Conservation (phyloP, 2,888 invertebrate genomes). For the Hoplodrina blanda region DNA sequence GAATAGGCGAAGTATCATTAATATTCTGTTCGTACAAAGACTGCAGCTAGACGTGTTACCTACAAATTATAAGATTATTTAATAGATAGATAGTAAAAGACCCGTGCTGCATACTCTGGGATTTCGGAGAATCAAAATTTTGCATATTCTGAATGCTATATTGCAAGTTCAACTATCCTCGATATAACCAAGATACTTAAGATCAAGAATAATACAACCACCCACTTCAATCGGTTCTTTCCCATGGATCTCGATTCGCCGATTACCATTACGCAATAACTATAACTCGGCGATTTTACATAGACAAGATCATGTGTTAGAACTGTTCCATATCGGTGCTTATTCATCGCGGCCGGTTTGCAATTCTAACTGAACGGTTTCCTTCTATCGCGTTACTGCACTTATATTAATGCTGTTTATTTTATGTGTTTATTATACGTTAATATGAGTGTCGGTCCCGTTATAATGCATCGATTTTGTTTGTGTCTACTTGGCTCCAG, state of each 20-base stretch:
- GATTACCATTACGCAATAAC: slow-evolving; percentile 59
- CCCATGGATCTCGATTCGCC: slow-evolving; percentile 45
- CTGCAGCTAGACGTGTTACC: slow-evolving; percentile 36
- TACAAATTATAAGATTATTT: slow-evolving; percentile 35
- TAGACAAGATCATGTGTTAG: slow-evolving; percentile 57
- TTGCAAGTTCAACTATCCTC: background rate
- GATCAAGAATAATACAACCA: slow-evolving; percentile 35
- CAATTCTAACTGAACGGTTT: slow-evolving; percentile 45
- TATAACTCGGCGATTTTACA: slow-evolving; percentile 59
- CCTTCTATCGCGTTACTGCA: slow-evolving; percentile 45
- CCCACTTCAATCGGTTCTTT: slow-evolving; percentile 47
- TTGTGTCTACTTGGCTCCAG: background rate
- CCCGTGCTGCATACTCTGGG: background rate
- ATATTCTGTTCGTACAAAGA: slow-evolving; percentile 46
- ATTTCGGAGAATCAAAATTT: background rate
- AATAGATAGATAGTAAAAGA: slow-evolving; percentile 6
- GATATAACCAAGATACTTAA: slow-evolving; percentile 7
- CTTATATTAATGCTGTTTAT: slow-evolving; percentile 48
- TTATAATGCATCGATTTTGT: slow-evolving; percentile 20
- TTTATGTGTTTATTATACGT: slow-evolving; percentile 25
- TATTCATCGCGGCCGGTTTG: slow-evolving; percentile 54
- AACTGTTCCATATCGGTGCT: slow-evolving; percentile 41
- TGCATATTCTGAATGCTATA: background rate
- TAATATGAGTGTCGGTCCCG: slow-evolving; percentile 13
- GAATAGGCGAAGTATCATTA: slow-evolving; percentile 47